Percentiles rank a stretch among this genome's conserved stretches.
phyloP scores from a whole-genome alignment of 2,888 invertebrate genomes.

The Elmis aenea region DNA sequence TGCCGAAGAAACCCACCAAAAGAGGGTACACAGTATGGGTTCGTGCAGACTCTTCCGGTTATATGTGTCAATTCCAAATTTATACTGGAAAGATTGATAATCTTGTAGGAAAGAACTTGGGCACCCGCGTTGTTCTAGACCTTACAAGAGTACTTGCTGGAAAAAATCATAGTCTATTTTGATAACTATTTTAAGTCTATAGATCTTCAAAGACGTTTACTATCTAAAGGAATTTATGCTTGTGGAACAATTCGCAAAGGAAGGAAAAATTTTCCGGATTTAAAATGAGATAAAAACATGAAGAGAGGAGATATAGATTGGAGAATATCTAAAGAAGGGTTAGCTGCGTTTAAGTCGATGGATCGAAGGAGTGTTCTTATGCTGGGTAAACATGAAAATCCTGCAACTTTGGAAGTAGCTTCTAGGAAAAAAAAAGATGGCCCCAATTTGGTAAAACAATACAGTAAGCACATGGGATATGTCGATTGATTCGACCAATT shows the following conservation, averaged over 20 bases:
- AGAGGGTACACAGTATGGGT: slow-evolving; percentile 29
- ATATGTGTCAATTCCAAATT: slow-evolving; percentile 27
- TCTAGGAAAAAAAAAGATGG: too few relatives aligned
- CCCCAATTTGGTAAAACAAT: slow-evolving; percentile 14
- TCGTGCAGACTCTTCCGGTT: slow-evolving; percentile 25
- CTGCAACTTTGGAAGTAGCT: too few relatives aligned
- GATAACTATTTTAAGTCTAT: slow-evolving; percentile 27
- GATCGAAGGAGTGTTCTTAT: slow-evolving; percentile 20
- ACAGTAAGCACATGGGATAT: slow-evolving; percentile 18
- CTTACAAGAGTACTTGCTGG: slow-evolving; percentile 6
- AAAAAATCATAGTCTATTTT: slow-evolving; percentile 21
- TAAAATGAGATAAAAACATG: slow-evolving; percentile 12
- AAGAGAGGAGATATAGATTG: slow-evolving; percentile 24
- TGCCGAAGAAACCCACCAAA: slow-evolving; percentile 19
- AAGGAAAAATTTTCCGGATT: slow-evolving; percentile 19
- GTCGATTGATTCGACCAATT: slow-evolving; percentile 19
- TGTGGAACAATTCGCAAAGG: slow-evolving; percentile 24
- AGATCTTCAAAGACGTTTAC: slow-evolving; percentile 18
- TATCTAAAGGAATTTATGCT: slow-evolving; percentile 18
- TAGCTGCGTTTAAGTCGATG: slow-evolving; percentile 23
- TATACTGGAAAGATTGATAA: slow-evolving; percentile 31
- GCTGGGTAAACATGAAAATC: too few relatives aligned
- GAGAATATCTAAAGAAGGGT: slow-evolving; percentile 18
- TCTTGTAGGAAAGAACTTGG: slow-evolving; percentile 27
- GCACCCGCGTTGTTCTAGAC: slow-evolving; percentile 11